Evolutionary conservation across 2,113 vertebrate genomes (phyloP), one percentile per base, ranked within the genome.

Genomic region (Perca flavescens): DNA sequence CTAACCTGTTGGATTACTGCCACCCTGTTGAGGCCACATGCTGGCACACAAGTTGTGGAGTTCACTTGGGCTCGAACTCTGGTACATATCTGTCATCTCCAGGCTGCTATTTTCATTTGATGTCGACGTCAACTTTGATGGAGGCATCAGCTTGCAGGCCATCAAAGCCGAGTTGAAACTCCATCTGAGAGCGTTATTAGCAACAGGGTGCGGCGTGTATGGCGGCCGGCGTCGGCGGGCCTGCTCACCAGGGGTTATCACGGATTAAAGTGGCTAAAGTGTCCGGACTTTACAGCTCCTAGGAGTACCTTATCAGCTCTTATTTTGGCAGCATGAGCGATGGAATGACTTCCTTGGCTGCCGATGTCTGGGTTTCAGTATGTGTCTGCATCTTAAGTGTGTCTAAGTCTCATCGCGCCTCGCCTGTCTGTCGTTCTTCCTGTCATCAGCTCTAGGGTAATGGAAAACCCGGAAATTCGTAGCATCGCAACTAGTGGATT

Each of bases 251-350:
- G 52, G 66, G 75, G 65, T 90, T 89, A 85, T 86, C 85, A 13
- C 2, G 43, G 80, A 78, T 81, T 89, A 71, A 66, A 87, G 89
- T 69, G 75, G 74, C 84, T 90, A 10, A 90, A 90, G 89, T 89
- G 88, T 87, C 71, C 57, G 63, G 88, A 76, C 88, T 86, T 85
- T 74, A 64, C 85, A 86, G 72, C 73, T 80, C 31, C 50, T 15
- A 71, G 57, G 61, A 60, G 67, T 6, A 36, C 43, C 50, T 88
- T 89, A 87, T 85, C 82, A 63, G 43, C 75, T 86, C 66, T 84
- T 88, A 85, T 91, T 91, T 87, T 89, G 81, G 86, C 77, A 68
- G 77, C 67, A 25, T 74, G 47, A 81, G 77, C 65, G 74, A 82
- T 77, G 67, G 79, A 89, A 75, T 86, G 34, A 76, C 68, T 77